Conservation (phyloP, 1,140 invertebrate genomes). For the Colletes latitarsis region DNA sequence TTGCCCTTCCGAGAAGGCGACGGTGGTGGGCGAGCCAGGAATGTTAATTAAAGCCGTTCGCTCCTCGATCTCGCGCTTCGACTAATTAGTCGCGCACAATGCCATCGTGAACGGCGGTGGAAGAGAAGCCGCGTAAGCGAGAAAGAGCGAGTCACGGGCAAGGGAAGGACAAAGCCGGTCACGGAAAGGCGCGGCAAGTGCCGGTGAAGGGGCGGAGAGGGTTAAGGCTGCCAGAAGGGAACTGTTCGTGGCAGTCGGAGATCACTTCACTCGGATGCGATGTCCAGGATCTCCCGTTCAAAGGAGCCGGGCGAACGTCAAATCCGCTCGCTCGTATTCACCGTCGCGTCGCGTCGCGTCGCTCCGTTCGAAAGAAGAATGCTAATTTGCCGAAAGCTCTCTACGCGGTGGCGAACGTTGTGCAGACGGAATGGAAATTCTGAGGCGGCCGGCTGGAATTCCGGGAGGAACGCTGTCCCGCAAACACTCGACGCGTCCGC, state of each 20-base stretch:
- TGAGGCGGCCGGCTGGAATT: slow-evolving; percentile 57
- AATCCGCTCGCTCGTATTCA: slow-evolving; percentile 65
- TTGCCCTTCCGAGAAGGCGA: slow-evolving; percentile 74
- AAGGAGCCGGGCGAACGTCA: slow-evolving; percentile 70
- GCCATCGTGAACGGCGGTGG: slow-evolving; percentile 67
- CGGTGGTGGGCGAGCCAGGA: slow-evolving; percentile 74
- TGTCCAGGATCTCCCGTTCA: slow-evolving; percentile 68
- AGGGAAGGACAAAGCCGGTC: slow-evolving; percentile 13
- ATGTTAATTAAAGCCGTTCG: slow-evolving; percentile 81
- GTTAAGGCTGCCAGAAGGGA: slow-evolving; percentile 35
- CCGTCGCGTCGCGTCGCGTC: slow-evolving; percentile 21
- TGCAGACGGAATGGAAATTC: slow-evolving; percentile 58
- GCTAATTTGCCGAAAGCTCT: slow-evolving; percentile 74
- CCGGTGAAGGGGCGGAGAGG: slow-evolving; percentile 3
- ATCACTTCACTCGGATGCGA: slow-evolving; percentile 74
- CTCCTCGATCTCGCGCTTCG: slow-evolving; percentile 79
- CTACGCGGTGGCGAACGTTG: slow-evolving; percentile 59
- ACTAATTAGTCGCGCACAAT: slow-evolving; percentile 81
- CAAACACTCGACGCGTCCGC: slow-evolving; percentile 38
- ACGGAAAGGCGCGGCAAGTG: slow-evolving; percentile 21
- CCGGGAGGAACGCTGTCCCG: slow-evolving; percentile 37
- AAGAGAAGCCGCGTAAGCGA: slow-evolving; percentile 54
- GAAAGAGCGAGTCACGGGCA: slow-evolving; percentile 33
- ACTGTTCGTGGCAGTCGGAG: slow-evolving; percentile 71
- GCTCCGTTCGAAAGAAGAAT: slow-evolving; percentile 74